These are phyloP conservation scores for Onychostoma macrolepis DNA, from an alignment of 2,113 vertebrate species.

Conservation along the genomic window DNA sequence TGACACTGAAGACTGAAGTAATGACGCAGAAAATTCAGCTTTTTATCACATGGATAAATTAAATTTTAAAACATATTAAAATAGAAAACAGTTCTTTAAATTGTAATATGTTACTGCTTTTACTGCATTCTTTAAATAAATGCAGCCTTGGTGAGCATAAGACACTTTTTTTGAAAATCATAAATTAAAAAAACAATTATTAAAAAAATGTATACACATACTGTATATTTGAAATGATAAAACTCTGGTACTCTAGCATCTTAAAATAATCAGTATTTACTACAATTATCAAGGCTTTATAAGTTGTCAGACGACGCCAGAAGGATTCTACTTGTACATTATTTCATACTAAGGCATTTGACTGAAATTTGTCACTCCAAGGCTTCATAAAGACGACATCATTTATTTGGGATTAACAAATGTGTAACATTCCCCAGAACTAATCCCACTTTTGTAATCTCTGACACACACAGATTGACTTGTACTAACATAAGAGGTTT, in stretches of 20 bases:
- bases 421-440: slow-evolving; percentile 54
- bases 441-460: slow-evolving; percentile 56
- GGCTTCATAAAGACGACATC: slow-evolving; percentile 4
- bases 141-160: too few species aligned
- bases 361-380: slow-evolving; percentile 33
- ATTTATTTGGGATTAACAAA: slow-evolving; percentile 48
- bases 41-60: not conserved
- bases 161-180: too few species aligned
- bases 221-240: too few species aligned
- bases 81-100: not conserved
- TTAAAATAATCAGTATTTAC: not conserved
- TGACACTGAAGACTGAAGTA: too few species aligned
- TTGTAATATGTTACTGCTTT: not conserved
- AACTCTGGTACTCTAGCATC: not conserved
- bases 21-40: not conserved
- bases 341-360: slow-evolving; percentile 22
- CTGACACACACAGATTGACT: slow-evolving; percentile 40
- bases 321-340: too few species aligned
- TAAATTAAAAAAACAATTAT: too few species aligned
- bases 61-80: not conserved
- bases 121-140: not conserved
- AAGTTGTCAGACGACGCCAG: not conserved
- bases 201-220: too few species aligned
- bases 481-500: slow-evolving; percentile 30
- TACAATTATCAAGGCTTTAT: not conserved